Evolutionary conservation across 2,797 vertebrate genomes (phyloP).

Genomic region (Chaetodon trifasciatus): DNA sequence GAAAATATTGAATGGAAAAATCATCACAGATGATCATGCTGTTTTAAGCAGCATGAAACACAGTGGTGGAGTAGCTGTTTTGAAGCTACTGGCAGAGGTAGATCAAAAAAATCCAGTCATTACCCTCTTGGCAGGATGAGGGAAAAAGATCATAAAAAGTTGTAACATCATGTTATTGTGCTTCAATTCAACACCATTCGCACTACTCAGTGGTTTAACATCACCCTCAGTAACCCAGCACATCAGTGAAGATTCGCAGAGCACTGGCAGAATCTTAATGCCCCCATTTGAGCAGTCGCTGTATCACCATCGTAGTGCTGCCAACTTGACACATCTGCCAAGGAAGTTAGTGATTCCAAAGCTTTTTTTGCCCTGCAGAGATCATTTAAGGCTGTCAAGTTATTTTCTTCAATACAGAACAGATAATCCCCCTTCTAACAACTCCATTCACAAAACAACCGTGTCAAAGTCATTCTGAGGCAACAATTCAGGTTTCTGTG

Average conservation of each 20-base stretch:
- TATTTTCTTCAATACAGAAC: constrained; percentile 51
- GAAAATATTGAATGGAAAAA: constrained; percentile 5
- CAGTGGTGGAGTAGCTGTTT: constrained; percentile 14
- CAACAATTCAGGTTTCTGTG: constrained; percentile 41
- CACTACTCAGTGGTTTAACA: constrained; percentile 41
- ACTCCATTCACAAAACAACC: constrained; percentile 48
- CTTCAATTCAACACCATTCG: constrained; percentile 39
- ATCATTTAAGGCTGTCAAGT: constrained; percentile 43
- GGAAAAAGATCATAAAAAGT: constrained; percentile 27
- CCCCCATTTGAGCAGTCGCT: constrained; percentile 40
- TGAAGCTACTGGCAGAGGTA: constrained; percentile 29
- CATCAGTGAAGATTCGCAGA: constrained; percentile 48
- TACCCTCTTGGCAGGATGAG: constrained; percentile 24
- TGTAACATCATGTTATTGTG: constrained; percentile 42
- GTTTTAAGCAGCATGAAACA: constrained; percentile 14
- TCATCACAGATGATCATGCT: not conserved
- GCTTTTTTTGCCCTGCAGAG: constrained; percentile 36
- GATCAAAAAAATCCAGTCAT: constrained; percentile 32
- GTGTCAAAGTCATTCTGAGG: constrained; percentile 34
- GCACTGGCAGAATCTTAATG: constrained; percentile 64
- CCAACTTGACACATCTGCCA: constrained; percentile 64
- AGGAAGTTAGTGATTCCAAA: constrained; percentile 51
- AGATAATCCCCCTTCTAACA: constrained; percentile 55
- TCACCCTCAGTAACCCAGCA: constrained; percentile 52
- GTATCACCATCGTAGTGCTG: constrained; percentile 37